phyloP scores from a whole-genome alignment of 1,140 invertebrate species.

The Philaenus spumarius region DNA sequence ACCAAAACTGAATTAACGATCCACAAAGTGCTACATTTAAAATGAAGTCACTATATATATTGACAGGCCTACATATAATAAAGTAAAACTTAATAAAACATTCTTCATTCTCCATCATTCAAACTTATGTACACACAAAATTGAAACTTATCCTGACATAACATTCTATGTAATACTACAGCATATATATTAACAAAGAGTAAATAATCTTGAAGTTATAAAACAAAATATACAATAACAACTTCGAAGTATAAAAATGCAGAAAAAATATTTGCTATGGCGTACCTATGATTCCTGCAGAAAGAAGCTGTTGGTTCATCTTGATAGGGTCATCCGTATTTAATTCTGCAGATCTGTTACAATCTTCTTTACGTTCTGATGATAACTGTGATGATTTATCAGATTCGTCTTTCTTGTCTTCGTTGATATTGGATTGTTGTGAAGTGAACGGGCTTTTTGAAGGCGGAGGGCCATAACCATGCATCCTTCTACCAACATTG shows the following conservation, averaged over 20 bases:
- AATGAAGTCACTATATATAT: too few species aligned
- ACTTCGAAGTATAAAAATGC: too few species aligned
- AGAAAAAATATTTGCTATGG: not conserved
- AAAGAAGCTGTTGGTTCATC: conserved; percentile 57
- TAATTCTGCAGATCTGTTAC: conserved; percentile 36
- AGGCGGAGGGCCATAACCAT: conserved; percentile 21
- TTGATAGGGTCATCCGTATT: conserved; percentile 58
- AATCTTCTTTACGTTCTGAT: not conserved
- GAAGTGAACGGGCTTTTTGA: conserved; percentile 16
- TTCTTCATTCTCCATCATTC: too few species aligned
- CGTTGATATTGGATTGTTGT: not conserved
- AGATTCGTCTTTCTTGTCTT: conserved; percentile 8
- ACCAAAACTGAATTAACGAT: too few species aligned
- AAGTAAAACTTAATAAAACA: too few species aligned
- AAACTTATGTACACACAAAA: not conserved
- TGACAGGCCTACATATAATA: too few species aligned
- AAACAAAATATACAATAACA: too few species aligned
- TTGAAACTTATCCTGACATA: too few species aligned
- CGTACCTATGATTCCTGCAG: conserved; percentile 52
- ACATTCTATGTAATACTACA: too few species aligned
- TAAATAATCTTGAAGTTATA: too few species aligned
- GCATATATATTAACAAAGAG: too few species aligned
- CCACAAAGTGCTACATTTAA: too few species aligned
- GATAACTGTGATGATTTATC: not conserved
- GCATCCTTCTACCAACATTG: conserved; percentile 23